Base-by-base conservation (phyloP, 1,140 invertebrate species). In the Lepidostoma basale region DNA sequence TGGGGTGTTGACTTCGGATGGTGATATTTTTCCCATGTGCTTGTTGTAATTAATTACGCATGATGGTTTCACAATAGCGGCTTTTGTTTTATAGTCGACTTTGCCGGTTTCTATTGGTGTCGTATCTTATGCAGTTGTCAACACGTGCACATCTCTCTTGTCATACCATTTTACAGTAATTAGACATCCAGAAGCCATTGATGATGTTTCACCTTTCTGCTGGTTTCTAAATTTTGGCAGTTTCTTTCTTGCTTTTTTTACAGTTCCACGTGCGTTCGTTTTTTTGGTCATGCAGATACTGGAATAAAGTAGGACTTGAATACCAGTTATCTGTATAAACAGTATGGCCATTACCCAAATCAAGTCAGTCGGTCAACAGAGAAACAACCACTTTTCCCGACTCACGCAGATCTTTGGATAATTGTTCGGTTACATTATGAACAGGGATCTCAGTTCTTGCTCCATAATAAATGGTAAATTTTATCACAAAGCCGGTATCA, bases 241-340 rank as follows among this genome's bases (percentile, higher is more conserved):
- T 6, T 36, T n/a, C 36, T 59, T 40, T 23, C 33, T 4, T n/a
- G n/a, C 40, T 12, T 28, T 62, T 22, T 25, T 14, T 3, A 42
- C 58, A n/a, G 58, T 62, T 12, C 58, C 56, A 18, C 56, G 26
- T 10, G 44, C 60, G 14, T 47, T 63, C 2, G 60, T 63, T 49
- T 49, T 49, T 33, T 63, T 20, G 10, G 14, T 63, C n/a, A 12
- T 30, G 28, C n/a, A 49, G 44, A 20, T 23, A 60, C 14, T 23
- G 6, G 20, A 60, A 44, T 42, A 60, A n/a, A n/a, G n/a, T n/a
- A n/a, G n/a, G n/a, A n/a, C n/a, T n/a, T n/a, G n/a, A n/a, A n/a
- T n/a, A 44, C 60, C 44, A 23, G 18, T 63, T 49, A 33, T 63
- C 60, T 1, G 20, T 26, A 10, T 22, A 63, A 25, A 62, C 9